Evolutionary conservation across 1,140 invertebrate genomes (phyloP).

Genomic region (Drosophila funebris): DNA sequence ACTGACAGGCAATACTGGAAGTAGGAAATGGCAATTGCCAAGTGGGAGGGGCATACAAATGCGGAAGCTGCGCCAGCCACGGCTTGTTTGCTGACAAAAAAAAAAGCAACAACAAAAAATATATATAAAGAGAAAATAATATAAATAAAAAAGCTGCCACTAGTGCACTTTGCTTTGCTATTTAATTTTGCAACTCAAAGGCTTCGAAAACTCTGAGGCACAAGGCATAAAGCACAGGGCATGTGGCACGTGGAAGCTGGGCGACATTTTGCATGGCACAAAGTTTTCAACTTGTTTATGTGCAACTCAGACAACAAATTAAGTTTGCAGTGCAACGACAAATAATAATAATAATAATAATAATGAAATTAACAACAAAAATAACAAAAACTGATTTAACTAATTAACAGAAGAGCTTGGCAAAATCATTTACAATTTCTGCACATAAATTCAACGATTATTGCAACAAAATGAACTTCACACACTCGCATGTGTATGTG

Average conservation of each 20-base stretch:
- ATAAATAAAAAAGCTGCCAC: constrained; percentile 32
- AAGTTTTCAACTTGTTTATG: constrained; percentile 61
- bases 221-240: no score
- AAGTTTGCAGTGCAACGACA: constrained; percentile 25
- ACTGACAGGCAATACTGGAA: constrained; percentile 64
- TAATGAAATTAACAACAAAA: constrained; percentile 26
- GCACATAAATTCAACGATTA: constrained; percentile 15
- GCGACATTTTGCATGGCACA: constrained; percentile 48
- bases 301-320: constrained; percentile 59
- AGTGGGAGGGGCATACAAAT: not conserved
- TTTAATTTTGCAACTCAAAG: constrained; percentile 79
- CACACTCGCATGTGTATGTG: not conserved
- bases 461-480: constrained; percentile 32
- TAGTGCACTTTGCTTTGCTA: constrained; percentile 77
- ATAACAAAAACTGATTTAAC: constrained; percentile 11
- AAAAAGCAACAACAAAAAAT: constrained; percentile 10
- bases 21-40: not conserved
- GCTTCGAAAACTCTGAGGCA: constrained; percentile 56
- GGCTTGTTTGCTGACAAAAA: constrained; percentile 76
- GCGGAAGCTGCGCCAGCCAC: constrained; percentile 68
- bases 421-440: constrained; percentile 21
- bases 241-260: no score
- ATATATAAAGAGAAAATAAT: constrained; percentile 1
- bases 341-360: constrained; percentile 5
- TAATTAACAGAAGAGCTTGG: constrained; percentile 24